Evolutionary conservation across 2,113 vertebrate species (phyloP), one percentile per base, ranked within the genome.

Genomic region (Martes martes): DNA sequence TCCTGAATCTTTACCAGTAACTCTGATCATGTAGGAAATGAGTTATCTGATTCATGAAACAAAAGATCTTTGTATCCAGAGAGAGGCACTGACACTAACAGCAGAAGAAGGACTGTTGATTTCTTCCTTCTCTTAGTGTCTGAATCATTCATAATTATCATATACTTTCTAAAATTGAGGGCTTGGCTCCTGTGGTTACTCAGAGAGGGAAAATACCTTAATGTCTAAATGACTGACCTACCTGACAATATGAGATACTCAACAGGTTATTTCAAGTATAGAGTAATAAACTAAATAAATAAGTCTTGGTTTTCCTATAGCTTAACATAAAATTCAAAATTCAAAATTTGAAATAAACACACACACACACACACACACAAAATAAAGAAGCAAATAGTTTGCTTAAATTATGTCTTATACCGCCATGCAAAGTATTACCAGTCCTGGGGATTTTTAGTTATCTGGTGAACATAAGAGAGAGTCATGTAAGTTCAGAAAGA

Each of bases 271-370:
- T 57, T 81, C 24, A 94, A 67, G 18, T 96, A 69, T 50, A 8
- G 57, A 93, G 7, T 45, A 96, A 93, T 36, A 86, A 95, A 57
- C 18, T 55, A 59, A 82, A 16, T 85, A 93, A 96, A 57, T 31
- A 89, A 67, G 4, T 19, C 63, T 95, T 94, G 6, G 47, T 85
- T 95, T 45, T 88, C 55, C 87, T 96, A 52, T 2, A 86, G 71
- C 11, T 57, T 39, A 92, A 78, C 6, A 78, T 33, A 91, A 85
- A 78, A 94, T 42, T 94, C 24, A 82, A 42, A 42, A 42, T 42
- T 71, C 19, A 93, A 93, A 94, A 93, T 96, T 23, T 93, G 67
- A 96, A 82, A 94, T 74, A 57, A 94, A 87, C 8, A 73, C 19
- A 94, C 7, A 36, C 61, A 63, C 59, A 87, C 6, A 73, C 15